phyloP scores from a whole-genome alignment of 2,888 invertebrate species.

The Synergus laeviventris region DNA sequence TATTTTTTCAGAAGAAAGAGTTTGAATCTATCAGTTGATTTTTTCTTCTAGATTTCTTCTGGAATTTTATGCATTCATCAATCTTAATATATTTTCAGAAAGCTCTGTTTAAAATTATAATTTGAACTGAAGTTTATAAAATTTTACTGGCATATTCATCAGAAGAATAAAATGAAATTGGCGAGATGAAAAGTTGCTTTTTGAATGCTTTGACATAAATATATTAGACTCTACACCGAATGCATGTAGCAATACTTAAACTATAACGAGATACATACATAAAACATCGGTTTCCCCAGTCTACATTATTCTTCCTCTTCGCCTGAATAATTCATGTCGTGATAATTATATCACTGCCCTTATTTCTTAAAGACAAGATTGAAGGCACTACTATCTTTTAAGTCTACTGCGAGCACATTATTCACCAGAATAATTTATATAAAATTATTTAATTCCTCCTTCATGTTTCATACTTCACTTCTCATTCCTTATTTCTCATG shows the following conservation, averaged over 20 bases:
- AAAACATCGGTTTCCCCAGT: conserved; percentile 35
- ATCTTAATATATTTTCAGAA: no score
- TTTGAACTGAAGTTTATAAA: neutral
- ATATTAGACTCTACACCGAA: conserved; percentile 15
- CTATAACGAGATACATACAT: conserved; percentile 40
- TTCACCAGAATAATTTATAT: conserved; percentile 23
- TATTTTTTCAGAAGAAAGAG: no score
- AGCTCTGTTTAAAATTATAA: no score
- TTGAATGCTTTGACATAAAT: conserved; percentile 6
- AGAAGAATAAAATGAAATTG: neutral
- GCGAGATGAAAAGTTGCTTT: conserved; percentile 14
- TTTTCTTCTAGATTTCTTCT: no score
- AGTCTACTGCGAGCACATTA: neutral
- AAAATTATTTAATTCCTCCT: conserved; percentile 23
- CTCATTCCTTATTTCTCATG: neutral
- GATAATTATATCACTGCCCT: conserved; percentile 40
- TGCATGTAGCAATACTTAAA: conserved; percentile 39
- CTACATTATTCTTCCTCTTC: conserved; percentile 37
- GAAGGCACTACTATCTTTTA: conserved; percentile 33
- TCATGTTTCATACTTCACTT: neutral
- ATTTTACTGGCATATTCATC: neutral
- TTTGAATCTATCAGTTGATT: no score
- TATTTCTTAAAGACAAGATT: conserved; percentile 41
- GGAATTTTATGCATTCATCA: no score
- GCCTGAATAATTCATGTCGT: conserved; percentile 31